Evolutionary conservation across 2,888 invertebrate genomes (phyloP), one percentile per base, ranked within the genome.

Genomic region (Cheilosia impressa): DNA sequence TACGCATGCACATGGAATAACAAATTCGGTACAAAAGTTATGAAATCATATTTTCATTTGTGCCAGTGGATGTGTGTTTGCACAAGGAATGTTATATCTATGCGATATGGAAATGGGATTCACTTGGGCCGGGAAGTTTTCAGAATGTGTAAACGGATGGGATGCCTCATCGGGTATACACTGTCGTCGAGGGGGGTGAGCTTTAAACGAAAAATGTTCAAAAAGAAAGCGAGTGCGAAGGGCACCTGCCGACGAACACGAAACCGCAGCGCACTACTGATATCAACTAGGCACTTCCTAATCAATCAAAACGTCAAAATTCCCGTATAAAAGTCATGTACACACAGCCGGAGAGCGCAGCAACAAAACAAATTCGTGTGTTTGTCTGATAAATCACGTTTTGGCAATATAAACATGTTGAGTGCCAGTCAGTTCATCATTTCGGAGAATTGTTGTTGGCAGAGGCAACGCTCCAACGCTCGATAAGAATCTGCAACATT

Each of bases 1-100:
- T 85, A 85, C 80, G 66, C 80, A 84, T 85, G 76, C 84, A 76
- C 76, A 85, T 85, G 80, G 76, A 80, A 85, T 80, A 85, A 85
- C 76, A 85, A 76, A 76, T 79, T 80, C 45, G 45, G 53, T 76
- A 55, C 38, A 73, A 73, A 78, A 65, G 10, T 66, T 80, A 85
- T 79, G 69, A 84, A 85, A 80, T 72, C 57, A 72, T 72, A 62
- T 55, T 60, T 45, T 58, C 50, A 31, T 9, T 50, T 60, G 27
- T 38, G 34, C 10, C 34, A 38, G 22, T 55, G 43, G 10, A 24
- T 41, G 31, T 65, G 34, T 72, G 24, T 60, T 31, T 43, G 57
- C 45, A 47, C 47, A n/a, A 15, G 50, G 41, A 50, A 75, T 47
- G 17, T 19, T 17, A 50, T 34, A 41, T 53, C 27, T 66, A 24